Evolutionary conservation across 2,888 invertebrate species (phyloP), one percentile per base, ranked within the genome.

Genomic region (Lithophane leautieri): DNA sequence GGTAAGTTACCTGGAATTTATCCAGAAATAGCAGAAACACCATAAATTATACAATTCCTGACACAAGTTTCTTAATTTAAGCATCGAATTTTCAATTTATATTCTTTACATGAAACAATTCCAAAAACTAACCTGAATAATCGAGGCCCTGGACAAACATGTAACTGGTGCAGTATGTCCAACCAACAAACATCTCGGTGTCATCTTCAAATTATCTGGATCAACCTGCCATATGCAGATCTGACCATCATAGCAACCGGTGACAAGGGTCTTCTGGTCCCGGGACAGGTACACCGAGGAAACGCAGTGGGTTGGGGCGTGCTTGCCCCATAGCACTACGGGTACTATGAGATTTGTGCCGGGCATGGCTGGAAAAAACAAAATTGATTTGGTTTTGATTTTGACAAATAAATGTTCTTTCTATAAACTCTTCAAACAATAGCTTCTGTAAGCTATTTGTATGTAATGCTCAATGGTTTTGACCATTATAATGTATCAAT

Each of bases 161-260:
- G 98, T 96, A 85, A 99, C 98, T 0, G 99, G 98, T n/a, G 99
- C 98, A 0, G 99, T 98, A 90, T 99, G 99, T 0, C 99, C 99
- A 66, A 99, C 99, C 69, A 97, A 96, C 87, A 99, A 97, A 94
- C 99, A 99, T 76, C 99, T 97, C 0, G 99, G 99, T 16, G 98
- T 98, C 97, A 99, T 98, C 97, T 98, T 98, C 81, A 99, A 93
- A 0, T 98, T 97, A 84, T 98, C 97, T 0, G 98, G 98, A 86
- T 98, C 98, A 4, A 93, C 93, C 91, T 97, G 97, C 99, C 99
- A 99, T 70, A 99, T 97, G 92, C 99, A 99, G 88, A 99, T 98
- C 94, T 99, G 99, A 11, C 99, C 99, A 96, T 99, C 99, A 91
- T 99, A 99, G 94, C 99, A 99, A 52, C 99, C 99, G 4, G 99